Conservation (phyloP, 2,113 vertebrate genomes). For the Pedetes capensis region DNA sequence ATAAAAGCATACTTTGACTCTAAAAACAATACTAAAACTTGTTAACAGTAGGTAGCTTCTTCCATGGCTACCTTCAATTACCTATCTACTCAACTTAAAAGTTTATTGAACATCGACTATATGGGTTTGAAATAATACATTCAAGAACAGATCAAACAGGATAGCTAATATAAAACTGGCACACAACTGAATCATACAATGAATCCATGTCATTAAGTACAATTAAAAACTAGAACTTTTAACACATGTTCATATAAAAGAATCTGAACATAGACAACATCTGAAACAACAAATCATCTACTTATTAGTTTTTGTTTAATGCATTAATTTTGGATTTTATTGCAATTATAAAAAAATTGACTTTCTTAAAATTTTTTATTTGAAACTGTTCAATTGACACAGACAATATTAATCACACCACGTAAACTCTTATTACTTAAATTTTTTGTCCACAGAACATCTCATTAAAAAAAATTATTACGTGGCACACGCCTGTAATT, state of each 20-base stretch:
- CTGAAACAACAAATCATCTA: conserved; percentile 9
- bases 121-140: background rate
- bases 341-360: background rate
- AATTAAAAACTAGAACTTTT: conserved; percentile 30
- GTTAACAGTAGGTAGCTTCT: background rate
- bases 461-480: no score
- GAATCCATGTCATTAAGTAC: background rate
- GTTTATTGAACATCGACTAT: background rate
- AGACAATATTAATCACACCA: conserved; percentile 17
- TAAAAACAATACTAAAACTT: background rate
- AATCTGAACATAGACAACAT: background rate
- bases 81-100: background rate
- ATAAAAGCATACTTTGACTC: background rate
- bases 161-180: background rate
- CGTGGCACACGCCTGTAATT: no score
- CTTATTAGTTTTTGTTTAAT: background rate
- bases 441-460: conserved; percentile 3
- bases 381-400: background rate
- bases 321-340: background rate
- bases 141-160: background rate
- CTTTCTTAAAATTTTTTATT: background rate
- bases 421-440: background rate
- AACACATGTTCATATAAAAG: background rate
- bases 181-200: conserved; percentile 5
- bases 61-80: background rate